Base-by-base conservation (phyloP, 2,113 vertebrate genomes). In the Saguinus midas region DNA sequence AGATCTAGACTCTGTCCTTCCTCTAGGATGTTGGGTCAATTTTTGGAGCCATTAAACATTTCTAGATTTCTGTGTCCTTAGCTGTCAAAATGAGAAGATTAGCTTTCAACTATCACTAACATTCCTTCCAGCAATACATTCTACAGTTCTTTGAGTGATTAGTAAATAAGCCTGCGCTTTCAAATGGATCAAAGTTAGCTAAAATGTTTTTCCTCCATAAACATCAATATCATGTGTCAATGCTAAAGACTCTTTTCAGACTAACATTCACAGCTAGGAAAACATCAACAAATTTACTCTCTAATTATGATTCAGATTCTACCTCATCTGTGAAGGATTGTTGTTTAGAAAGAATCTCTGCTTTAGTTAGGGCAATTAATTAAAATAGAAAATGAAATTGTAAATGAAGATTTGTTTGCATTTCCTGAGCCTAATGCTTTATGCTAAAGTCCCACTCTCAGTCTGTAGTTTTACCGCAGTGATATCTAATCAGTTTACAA, bases 301-400 rank as follows among this genome's bases (percentile, higher is more conserved):
- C 68, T 91, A 57, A 55, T 52, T 66, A 66, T 70, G 52, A 85
- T 84, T 96, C 73, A 37, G 48, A 73, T 29, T 57, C 57, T 84
- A 6, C 57, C 64, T 95, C 83, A 82, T 72, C 81, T 78, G 35
- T 50, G 48, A 73, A 78, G 37, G 35, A 61, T 9, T 35, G 37
- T 81, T 85, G 82, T 94, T 94, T 88, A 86, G 58, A 87, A 87
- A 66, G 52, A 93, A 97, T 91, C 78, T 96, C 86, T 96, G 73
- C 87, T 82, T 88, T 66, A 37, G 18, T 93, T 86, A 81, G 37
- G 27, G 35, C 6, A 11, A 88, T 76, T 80, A 86, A 94, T 96
- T 94, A 93, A 92, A 93, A 93, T 37, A 48, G 86, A 94, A 96
- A 97, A 91, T 93, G 90, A 89, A 96, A 97, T 95, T 72, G 25